Conservation (phyloP, 2,888 invertebrate genomes). For the Pardosa pseudoannulata region DNA sequence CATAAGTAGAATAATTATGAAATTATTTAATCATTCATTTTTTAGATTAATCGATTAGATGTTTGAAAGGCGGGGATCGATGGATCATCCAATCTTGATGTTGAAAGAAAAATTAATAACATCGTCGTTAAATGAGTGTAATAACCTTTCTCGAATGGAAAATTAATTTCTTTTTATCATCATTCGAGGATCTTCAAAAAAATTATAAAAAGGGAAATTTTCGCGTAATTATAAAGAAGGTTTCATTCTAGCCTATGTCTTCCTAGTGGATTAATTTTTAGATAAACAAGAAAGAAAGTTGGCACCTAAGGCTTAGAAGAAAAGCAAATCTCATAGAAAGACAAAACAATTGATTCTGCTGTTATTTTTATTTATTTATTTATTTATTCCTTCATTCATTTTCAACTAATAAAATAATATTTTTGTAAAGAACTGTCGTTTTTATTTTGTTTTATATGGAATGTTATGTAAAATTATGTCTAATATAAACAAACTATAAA, state of each 20-base stretch:
- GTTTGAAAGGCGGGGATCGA: constrained; percentile 10
- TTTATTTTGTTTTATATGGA: too few relatives aligned
- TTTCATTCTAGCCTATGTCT: background rate
- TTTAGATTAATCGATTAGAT: constrained; percentile 13
- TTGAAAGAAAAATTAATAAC: constrained; percentile 16
- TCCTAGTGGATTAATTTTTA: too few relatives aligned
- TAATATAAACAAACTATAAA: too few relatives aligned
- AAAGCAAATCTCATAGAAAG: too few relatives aligned
- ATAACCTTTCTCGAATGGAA: constrained; percentile 1
- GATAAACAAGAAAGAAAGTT: too few relatives aligned
- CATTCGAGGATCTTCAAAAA: background rate
- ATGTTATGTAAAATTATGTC: too few relatives aligned
- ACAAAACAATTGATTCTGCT: too few relatives aligned
- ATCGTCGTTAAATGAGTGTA: constrained; percentile 7
- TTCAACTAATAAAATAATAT: too few relatives aligned
- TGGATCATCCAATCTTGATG: constrained; percentile 2
- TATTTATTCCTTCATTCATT: too few relatives aligned
- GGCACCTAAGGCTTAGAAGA: too few relatives aligned
- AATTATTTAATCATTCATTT: constrained; percentile 15
- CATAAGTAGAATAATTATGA: constrained; percentile 17
- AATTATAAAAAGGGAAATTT: background rate
- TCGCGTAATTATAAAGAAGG: background rate
- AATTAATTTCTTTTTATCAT: background rate
- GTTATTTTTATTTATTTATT: too few relatives aligned
- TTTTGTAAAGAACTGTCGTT: too few relatives aligned